Evolutionary conservation across 1,140 invertebrate genomes (phyloP).

Genomic region (Megathymus violae): DNA sequence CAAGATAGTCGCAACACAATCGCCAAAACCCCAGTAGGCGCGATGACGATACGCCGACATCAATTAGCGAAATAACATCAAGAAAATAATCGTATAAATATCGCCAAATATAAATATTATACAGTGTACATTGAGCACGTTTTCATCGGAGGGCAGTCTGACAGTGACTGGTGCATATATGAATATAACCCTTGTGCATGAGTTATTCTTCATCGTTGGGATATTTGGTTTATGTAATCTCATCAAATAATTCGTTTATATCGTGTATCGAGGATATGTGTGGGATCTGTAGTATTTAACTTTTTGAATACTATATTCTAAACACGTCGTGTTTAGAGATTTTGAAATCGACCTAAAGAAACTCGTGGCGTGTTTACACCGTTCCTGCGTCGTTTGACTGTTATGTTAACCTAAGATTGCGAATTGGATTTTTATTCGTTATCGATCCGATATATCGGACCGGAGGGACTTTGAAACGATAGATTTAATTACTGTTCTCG

Average conservation of each 20-base stretch:
- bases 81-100: no score
- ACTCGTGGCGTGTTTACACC: not conserved
- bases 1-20: no score
- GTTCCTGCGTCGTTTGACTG: not conserved
- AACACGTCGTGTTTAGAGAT: constrained; percentile 2
- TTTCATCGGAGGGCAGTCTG: not conserved
- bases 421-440: constrained; percentile 1
- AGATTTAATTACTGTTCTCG: constrained; percentile 14
- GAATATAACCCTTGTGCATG: constrained; percentile 10
- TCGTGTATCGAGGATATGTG: constrained; percentile 5
- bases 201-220: constrained; percentile 5
- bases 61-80: no score
- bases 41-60: no score
- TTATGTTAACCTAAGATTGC: not conserved
- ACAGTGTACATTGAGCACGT: not conserved
- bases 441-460: not conserved
- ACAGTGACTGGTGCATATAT: constrained; percentile 1
- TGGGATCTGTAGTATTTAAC: not conserved
- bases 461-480: not conserved
- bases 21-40: no score
- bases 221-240: constrained; percentile 21
- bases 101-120: no score
- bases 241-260: constrained; percentile 17
- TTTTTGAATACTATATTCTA: constrained; percentile 4
- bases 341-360: not conserved